These are phyloP conservation scores for Carterocephalus palaemon DNA, from an alignment of 2,888 invertebrate species.

Conservation along the genomic window DNA sequence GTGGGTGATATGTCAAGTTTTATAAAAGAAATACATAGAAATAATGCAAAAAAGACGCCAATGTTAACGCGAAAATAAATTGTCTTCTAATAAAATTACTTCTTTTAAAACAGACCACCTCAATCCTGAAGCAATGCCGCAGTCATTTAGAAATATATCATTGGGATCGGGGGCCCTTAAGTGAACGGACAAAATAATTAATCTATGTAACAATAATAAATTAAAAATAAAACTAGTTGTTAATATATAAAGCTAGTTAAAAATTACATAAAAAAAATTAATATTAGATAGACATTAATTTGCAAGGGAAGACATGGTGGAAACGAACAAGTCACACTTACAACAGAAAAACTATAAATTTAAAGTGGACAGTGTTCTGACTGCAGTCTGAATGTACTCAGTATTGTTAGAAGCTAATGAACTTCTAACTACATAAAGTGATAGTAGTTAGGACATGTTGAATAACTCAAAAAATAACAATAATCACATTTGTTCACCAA, in stretches of 20 bases:
- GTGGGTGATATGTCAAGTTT: not conserved
- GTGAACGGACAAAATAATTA: not conserved
- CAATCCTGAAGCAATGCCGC: not conserved
- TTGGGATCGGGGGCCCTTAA: not conserved
- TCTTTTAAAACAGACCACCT: not conserved
- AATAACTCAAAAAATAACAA: no score
- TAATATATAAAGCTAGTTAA: slow-evolving; percentile 7
- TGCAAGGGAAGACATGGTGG: slow-evolving; percentile 10
- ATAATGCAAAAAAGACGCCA: not conserved
- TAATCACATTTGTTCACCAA: no score
- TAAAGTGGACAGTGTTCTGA: no score
- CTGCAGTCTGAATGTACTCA: no score
- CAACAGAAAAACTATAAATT: no score
- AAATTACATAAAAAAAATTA: slow-evolving; percentile 1
- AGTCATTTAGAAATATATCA: not conserved
- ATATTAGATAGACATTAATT: slow-evolving; percentile 4
- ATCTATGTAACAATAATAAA: slow-evolving; percentile 7
- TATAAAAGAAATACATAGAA: not conserved
- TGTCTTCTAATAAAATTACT: slow-evolving; percentile 12
- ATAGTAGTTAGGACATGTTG: no score
- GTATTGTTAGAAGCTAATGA: no score
- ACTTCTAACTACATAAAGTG: no score
- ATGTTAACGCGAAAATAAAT: not conserved
- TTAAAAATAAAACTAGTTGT: slow-evolving; percentile 9
- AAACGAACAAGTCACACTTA: no score